A percentile compares a stretch with the other conserved stretches of the same genome.
Evolutionary conservation across 2,888 invertebrate genomes (phyloP).

Genomic region (Exephanes ischioxanthus): DNA sequence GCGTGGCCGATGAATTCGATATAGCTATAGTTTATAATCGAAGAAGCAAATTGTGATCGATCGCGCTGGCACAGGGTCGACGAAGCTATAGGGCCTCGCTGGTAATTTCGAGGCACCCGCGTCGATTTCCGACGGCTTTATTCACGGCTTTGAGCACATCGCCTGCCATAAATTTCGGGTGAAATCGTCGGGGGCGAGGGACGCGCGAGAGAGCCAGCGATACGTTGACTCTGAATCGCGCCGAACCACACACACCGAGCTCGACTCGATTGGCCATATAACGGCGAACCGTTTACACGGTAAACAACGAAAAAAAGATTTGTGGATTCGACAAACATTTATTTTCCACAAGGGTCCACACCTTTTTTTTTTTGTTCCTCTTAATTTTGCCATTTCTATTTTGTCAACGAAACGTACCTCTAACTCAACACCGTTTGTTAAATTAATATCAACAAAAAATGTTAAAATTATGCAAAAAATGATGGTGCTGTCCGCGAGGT

Average conservation of each 20-base stretch:
- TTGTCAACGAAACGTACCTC: no score
- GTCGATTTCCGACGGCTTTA: constrained; percentile 62
- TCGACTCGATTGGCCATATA: no score
- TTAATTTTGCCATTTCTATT: no score
- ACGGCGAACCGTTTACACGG: background rate
- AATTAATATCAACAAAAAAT: no score
- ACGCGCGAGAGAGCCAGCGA: background rate
- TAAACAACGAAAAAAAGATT: background rate
- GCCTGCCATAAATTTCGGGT: constrained; percentile 51
- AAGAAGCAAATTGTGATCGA: constrained; percentile 66
- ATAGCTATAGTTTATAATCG: constrained; percentile 44
- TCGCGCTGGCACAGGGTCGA: constrained; percentile 21
- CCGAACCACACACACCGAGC: no score
- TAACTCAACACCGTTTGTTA: no score
- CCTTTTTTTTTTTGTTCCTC: no score
- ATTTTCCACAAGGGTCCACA: no score
- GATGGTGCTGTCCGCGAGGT: no score
- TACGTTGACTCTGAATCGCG: background rate
- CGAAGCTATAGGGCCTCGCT: background rate
- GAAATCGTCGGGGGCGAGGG: constrained; percentile 42
- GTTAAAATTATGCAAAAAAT: no score
- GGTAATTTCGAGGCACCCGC: constrained; percentile 34
- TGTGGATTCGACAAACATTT: no score
- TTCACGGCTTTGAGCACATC: constrained; percentile 52
- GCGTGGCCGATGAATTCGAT: constrained; percentile 27